These are phyloP conservation scores for Limnephilus lunatus DNA, from an alignment of 2,888 invertebrate species.

Conservation along the genomic window DNA sequence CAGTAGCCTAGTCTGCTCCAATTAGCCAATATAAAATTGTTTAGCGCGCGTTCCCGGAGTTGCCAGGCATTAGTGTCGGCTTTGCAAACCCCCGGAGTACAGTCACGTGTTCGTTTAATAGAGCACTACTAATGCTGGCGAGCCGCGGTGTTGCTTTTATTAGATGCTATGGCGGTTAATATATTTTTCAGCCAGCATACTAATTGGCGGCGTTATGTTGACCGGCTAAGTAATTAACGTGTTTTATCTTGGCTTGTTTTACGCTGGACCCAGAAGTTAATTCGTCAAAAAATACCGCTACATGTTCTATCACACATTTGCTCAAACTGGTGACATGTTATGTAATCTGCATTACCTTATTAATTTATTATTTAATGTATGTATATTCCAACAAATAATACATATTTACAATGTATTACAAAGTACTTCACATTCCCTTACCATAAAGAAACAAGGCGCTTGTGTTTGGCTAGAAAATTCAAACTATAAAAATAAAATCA, in stretches of 20 bases:
- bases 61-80: constrained; percentile 40
- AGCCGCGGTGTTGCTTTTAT: not conserved
- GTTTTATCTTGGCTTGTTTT: not conserved
- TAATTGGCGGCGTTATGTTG: not conserved
- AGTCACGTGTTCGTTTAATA: constrained; percentile 49
- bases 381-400: too few relatives aligned
- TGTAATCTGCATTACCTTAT: not conserved
- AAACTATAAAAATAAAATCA: too few relatives aligned
- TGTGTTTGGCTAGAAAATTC: too few relatives aligned
- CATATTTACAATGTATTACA: too few relatives aligned
- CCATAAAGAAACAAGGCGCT: too few relatives aligned
- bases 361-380: too few relatives aligned
- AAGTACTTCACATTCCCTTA: too few relatives aligned
- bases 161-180: not conserved
- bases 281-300: not conserved
- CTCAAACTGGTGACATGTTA: not conserved
- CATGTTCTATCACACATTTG: not conserved
- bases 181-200: not conserved
- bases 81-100: constrained; percentile 15
- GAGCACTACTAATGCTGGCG: not conserved
- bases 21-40: constrained; percentile 59
- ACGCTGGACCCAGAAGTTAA: not conserved
- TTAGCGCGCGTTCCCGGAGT: constrained; percentile 34
- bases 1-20: constrained; percentile 48
- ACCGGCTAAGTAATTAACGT: not conserved